Evolutionary conservation across 2,113 vertebrate species (phyloP).

Genomic region (Azemiops feae): DNA sequence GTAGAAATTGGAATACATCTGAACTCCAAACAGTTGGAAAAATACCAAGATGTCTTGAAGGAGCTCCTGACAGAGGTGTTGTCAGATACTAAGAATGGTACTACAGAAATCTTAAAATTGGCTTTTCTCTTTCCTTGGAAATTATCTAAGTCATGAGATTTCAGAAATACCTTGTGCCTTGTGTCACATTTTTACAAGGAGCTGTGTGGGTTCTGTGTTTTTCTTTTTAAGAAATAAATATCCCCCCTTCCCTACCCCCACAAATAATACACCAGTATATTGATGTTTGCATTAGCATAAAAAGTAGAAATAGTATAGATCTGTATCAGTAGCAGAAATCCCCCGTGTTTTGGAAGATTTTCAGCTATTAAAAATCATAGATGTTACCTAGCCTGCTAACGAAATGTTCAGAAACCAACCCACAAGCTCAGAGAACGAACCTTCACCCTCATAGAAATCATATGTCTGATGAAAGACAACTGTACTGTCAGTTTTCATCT

Average conservation of each 20-base stretch:
- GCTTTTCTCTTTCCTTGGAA: slow-evolving; percentile 44
- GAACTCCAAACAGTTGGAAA: slow-evolving; percentile 68
- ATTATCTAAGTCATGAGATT: slow-evolving; percentile 26
- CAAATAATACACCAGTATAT: neutral
- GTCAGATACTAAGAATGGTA: slow-evolving; percentile 52
- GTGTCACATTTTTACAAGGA: neutral
- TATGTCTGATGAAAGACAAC: neutral
- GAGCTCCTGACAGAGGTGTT: slow-evolving; percentile 60
- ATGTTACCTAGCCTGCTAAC: too few species aligned
- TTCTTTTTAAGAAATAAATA: neutral
- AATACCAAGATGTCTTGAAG: slow-evolving; percentile 61
- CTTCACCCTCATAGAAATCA: too few species aligned
- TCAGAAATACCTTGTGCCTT: slow-evolving; percentile 39
- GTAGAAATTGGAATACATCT: slow-evolving; percentile 60
- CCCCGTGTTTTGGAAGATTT: neutral
- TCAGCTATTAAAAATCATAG: neutral
- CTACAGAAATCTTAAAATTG: slow-evolving; percentile 22
- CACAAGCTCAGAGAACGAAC: too few species aligned
- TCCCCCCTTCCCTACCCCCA: neutral
- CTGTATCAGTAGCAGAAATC: too few species aligned
- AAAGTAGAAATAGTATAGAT: neutral
- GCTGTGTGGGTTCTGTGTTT: neutral
- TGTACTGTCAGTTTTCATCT: neutral
- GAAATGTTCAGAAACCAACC: too few species aligned
- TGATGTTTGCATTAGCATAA: neutral